Evolutionary conservation across 2,888 invertebrate genomes (phyloP), one percentile per base, ranked within the genome.

Genomic region (Iphiclides podalirius): DNA sequence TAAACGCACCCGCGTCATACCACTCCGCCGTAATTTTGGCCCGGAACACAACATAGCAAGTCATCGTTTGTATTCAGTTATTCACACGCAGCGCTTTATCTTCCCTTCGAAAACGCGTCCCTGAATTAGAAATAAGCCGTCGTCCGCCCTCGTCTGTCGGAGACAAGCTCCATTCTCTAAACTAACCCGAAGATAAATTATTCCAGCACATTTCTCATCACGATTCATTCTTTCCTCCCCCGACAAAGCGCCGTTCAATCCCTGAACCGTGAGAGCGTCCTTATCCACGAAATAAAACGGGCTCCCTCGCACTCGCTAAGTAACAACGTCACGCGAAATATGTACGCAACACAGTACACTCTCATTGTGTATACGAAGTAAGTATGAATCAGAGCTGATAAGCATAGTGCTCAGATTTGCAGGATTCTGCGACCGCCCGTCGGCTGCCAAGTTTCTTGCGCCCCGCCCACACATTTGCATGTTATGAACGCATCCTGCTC

Each of bases 381-480:
- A 66, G 71, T 75, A 84, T 86, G 84, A 85, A 84, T 86, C 81
- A 83, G 73, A 65, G 67, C 78, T 84, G 84, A 87, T 86, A 87
- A 86, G 85, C 79, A 65, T 62, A 63, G 72, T 68, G 70, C 71
- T 63, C 79, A 83, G 82, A 87, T 86, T 82, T 81, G 75, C 78
- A 70, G 79, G 73, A 81, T 78, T 75, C 71, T 61, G 63, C 66
- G 65, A 67, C 71, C 72, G 70, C 69, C 63, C 61, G 69, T 62
- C 67, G 61, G 65, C 61, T 85, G 84, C 83, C 85, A 85, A 86
- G 79, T 82, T 82, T 79, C 79, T 77, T 79, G 70, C 59, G 63
- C 67, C 67, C 72, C 73, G 73, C 77, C 75, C 70, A 72, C 75
- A 79, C 68, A 82, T 84, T 84, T 84, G 77, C 82, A 84, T 83